Percentiles rank a stretch among this genome's conserved stretches.
Conservation (phyloP, 2,113 vertebrate species). For the Melanerpes formicivorus region DNA sequence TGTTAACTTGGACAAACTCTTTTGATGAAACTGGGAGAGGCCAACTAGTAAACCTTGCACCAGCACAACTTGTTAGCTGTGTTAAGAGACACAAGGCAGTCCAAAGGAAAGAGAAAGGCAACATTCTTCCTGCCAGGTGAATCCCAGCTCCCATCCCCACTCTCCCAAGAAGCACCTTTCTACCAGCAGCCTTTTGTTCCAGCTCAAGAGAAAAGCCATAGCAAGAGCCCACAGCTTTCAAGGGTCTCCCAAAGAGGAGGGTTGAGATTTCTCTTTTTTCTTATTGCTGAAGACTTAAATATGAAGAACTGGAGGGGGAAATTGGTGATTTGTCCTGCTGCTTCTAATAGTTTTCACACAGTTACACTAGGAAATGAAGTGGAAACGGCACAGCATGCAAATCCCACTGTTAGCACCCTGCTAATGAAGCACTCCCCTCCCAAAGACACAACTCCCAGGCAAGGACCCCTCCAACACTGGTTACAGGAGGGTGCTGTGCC, state of each 20-base stretch:
- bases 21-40: not conserved
- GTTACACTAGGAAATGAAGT: not conserved
- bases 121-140: not conserved
- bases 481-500: not conserved
- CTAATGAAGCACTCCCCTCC: not conserved
- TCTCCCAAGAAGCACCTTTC: not conserved
- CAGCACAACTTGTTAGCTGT: rapidly evolving
- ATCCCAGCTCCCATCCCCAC: not conserved
- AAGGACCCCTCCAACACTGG: not conserved
- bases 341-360: not conserved
- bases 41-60: not conserved
- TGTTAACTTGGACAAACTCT: not conserved
- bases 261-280: not conserved
- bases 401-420: not conserved
- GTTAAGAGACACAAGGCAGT: not conserved
- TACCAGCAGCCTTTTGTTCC: not conserved
- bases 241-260: not conserved
- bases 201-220: rapidly evolving
- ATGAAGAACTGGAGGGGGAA: not conserved
- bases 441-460: rapidly evolving
- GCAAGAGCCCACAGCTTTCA: not conserved
- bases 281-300: not conserved
- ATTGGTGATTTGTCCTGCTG: not conserved
- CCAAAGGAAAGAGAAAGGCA: not conserved
- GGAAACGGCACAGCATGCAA: not conserved